These are phyloP conservation scores for Verasper variegatus DNA, from an alignment of 2,113 vertebrate species.

Conservation along the genomic window DNA sequence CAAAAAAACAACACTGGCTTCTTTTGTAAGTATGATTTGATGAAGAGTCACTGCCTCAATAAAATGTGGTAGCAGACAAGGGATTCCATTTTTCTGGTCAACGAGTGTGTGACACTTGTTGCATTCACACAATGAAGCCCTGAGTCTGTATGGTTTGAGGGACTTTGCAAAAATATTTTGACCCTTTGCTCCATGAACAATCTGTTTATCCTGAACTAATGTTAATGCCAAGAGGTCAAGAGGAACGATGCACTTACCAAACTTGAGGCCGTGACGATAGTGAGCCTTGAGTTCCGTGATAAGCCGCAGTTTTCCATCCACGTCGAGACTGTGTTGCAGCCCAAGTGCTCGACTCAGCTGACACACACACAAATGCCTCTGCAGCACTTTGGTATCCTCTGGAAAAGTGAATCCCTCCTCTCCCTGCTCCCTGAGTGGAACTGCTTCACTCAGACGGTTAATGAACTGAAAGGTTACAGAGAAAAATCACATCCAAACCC, in stretches of 20 bases:
- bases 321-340: constrained; percentile 87
- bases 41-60: background rate
- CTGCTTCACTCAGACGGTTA: constrained; percentile 88
- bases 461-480: constrained; percentile 84
- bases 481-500: background rate
- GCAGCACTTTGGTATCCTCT: constrained; percentile 87
- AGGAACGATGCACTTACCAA: constrained; percentile 84
- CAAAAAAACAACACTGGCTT: background rate
- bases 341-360: constrained; percentile 92
- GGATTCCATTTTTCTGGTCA: too few relatives aligned
- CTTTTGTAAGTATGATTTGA: background rate
- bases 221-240: background rate
- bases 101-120: too few relatives aligned
- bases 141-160: background rate
- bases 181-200: background rate
- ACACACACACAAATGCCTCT: constrained; percentile 93
- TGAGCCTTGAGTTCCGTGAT: constrained; percentile 89
- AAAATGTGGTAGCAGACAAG: background rate
- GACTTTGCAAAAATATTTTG: background rate
- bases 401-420: constrained; percentile 87
- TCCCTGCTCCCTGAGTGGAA: constrained; percentile 81
- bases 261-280: constrained; percentile 92
- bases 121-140: background rate
- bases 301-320: constrained; percentile 84
- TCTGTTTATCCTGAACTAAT: background rate